Conservation (phyloP, 2,113 vertebrate genomes). For the Mustela lutreola region DNA sequence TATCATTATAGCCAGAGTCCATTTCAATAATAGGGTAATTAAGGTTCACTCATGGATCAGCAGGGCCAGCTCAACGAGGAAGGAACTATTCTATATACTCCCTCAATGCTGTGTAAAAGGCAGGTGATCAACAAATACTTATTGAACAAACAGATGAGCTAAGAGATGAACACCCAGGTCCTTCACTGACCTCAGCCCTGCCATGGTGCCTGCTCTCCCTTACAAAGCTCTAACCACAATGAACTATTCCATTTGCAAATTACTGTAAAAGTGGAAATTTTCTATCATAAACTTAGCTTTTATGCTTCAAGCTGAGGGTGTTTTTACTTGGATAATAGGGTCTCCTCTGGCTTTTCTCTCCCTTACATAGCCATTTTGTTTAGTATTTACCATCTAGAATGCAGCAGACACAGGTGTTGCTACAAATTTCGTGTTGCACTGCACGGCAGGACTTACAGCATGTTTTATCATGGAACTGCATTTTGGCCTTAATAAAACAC, state of each 20-base stretch:
- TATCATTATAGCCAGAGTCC: background rate
- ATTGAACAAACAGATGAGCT: background rate
- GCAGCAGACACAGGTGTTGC: conserved; percentile 57
- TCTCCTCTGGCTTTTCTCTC: conserved; percentile 34
- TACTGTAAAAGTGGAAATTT: conserved; percentile 1
- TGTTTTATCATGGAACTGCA: conserved; percentile 65
- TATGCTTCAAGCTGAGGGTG: background rate
- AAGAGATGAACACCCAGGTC: background rate
- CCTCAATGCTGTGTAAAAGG: background rate
- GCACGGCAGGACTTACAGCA: conserved; percentile 68
- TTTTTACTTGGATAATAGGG: conserved; percentile 28
- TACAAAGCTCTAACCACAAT: background rate
- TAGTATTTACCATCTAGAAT: background rate
- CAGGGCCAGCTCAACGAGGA: background rate
- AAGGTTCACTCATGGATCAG: background rate
- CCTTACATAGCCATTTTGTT: background rate
- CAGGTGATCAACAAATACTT: background rate
- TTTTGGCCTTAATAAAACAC: conserved; percentile 70
- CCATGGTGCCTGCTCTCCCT: background rate
- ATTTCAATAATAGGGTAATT: conserved; percentile 21
- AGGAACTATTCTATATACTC: background rate
- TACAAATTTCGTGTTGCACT: conserved; percentile 62
- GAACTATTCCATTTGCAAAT: background rate
- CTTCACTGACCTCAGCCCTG: background rate
- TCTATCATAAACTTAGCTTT: conserved; percentile 19